These are phyloP conservation scores for Martes martes DNA, from an alignment of 2,113 vertebrate species.

Conservation along the genomic window DNA sequence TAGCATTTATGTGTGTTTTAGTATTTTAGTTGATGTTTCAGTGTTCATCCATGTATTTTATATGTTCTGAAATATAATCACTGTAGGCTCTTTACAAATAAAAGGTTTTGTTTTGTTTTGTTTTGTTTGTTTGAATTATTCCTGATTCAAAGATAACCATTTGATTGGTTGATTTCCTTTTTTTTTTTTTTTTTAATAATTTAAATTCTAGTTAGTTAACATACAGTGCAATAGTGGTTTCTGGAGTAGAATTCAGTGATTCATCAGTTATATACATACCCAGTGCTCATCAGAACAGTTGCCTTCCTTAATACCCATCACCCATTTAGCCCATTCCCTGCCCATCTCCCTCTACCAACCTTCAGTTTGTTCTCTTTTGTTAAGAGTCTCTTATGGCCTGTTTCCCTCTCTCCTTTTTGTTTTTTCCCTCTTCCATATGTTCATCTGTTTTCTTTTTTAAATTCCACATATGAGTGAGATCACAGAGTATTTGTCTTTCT, in stretches of 20 bases:
- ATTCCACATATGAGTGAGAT: not conserved
- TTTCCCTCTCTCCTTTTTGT: not conserved
- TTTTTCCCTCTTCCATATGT: not conserved
- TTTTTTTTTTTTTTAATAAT: not conserved
- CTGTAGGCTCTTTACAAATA: not conserved
- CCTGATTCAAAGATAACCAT: not conserved
- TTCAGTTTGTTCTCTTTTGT: not conserved
- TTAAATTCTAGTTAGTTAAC: not conserved
- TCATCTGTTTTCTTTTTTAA: not conserved
- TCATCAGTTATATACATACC: not conserved
- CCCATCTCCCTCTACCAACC: not conserved
- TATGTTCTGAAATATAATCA: not conserved
- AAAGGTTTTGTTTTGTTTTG: not conserved
- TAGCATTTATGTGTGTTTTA: not conserved
- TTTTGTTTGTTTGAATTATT: constrained; percentile 31
- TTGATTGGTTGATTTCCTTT: not conserved
- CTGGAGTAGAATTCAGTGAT: not conserved
- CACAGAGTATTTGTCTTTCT: not conserved
- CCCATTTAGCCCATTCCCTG: not conserved
- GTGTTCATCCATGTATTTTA: not conserved
- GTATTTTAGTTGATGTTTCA: constrained; percentile 12
- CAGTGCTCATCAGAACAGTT: not conserved
- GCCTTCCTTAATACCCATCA: not conserved
- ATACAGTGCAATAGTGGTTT: not conserved
- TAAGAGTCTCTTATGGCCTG: not conserved